Evolutionary conservation across 92 coral and sea anemone genomes (phyloP), one percentile per base, ranked within the genome.

Genomic region (Pocillopora meandrina): DNA sequence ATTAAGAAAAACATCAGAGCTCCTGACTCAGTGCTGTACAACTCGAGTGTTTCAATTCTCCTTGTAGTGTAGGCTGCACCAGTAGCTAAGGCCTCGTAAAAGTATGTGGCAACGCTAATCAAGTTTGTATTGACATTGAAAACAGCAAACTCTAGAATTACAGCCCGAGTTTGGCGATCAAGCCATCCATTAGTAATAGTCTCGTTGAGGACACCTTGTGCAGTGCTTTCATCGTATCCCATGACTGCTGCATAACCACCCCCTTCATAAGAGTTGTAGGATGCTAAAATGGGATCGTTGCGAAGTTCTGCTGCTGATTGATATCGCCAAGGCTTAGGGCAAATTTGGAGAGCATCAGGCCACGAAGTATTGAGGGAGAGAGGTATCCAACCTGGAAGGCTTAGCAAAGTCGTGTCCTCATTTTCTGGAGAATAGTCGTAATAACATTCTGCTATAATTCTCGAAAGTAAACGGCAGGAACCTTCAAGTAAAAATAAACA

Each of bases 291-390:
- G 9, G 79, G 67, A 60, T 36, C 72, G 35, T 65, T 75, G 21
- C 68, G 74, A 21, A 83, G 26, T 11, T 68, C 26, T 64, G 76
- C 67, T 8, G 83, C 69, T 56, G 83, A 57, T 58, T 23, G 66
- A 65, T 88, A 83, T 19, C 91, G 75, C 91, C 91, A 87, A 9
- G 91, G 91, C 52, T 76, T 82, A 12, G 91, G 87, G 34, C 90
- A 87, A 11, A 67, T 52, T 6, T 14, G n/a, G 5, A 82, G 79
- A 59, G 90, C 90, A 10, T 59, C 65, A 2, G 87, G 82, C 82
- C 83, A 76, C 52, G 87, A 65, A 20, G 82, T 60, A 49, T 82
- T 87, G 36, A 11, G 16, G 12, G 86, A 65, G 21, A 82, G 70
- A 10, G 33, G 72, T 13, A 14, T 58, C 90, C 90, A 87, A 1